These are phyloP conservation scores for Mus pahari DNA, from an alignment of 2,113 vertebrate species.

Conservation along the genomic window DNA sequence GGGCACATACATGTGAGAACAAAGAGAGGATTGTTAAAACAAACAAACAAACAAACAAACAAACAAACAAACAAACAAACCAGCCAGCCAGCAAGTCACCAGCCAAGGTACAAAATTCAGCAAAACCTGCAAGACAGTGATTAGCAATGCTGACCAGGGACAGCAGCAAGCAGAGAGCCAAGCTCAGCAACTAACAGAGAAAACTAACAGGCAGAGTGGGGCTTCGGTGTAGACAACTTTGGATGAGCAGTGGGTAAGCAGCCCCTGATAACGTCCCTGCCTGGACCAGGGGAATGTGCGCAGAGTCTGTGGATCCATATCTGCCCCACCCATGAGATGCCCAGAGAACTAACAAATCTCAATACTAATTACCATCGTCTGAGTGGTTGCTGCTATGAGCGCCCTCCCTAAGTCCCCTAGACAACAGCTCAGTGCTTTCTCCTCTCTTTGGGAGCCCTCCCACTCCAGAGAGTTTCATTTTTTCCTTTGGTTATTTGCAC, in stretches of 20 bases:
- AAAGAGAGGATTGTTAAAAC: neutral
- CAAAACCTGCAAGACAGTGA: neutral
- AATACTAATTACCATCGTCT: neutral
- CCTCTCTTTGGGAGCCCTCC: neutral
- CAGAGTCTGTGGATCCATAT: neutral
- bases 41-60: too few relatives aligned
- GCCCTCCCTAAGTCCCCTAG: neutral
- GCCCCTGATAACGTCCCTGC: neutral
- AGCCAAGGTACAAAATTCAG: neutral
- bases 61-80: too few relatives aligned
- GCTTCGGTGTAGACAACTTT: neutral
- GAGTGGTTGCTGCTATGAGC: neutral
- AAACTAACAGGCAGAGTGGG: neutral
- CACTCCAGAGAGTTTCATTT: neutral
- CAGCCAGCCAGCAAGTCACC: neutral
- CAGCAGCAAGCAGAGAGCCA: neutral
- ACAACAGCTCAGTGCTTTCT: neutral
- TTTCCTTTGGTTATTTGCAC: neutral
- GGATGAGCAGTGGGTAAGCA: neutral
- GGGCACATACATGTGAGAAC: neutral
- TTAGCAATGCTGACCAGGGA: neutral
- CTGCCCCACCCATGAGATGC: neutral
- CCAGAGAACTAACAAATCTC: neutral
- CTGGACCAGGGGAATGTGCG: neutral
- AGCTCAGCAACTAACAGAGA: neutral